Conservation (phyloP, 2,888 invertebrate genomes). For the Ariolimax columbianus region DNA sequence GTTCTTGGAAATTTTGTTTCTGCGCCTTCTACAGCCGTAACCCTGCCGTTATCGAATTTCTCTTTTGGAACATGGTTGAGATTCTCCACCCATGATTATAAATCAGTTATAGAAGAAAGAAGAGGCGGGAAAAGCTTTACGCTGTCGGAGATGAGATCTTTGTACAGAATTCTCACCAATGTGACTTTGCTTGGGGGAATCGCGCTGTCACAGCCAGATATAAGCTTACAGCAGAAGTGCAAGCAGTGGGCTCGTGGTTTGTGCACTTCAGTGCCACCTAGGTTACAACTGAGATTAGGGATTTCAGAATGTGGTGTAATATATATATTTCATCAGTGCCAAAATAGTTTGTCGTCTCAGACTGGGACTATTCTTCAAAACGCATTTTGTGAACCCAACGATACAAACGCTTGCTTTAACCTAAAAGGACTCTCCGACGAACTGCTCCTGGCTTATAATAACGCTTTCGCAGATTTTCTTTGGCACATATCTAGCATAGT, state of each 20-base stretch:
- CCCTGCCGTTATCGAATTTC: neutral
- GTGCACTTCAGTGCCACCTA: neutral
- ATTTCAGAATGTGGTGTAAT: slow-evolving; percentile 45
- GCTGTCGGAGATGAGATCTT: slow-evolving; percentile 27
- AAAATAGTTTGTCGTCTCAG: neutral
- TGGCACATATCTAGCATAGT: slow-evolving; percentile 45
- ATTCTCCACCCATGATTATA: neutral
- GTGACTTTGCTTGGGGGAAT: slow-evolving; percentile 47
- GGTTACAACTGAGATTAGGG: neutral
- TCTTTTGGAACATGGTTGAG: slow-evolving; percentile 52
- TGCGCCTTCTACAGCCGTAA: neutral
- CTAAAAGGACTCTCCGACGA: neutral
- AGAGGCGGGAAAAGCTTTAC: slow-evolving; percentile 5
- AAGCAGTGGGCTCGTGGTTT: slow-evolving; percentile 12
- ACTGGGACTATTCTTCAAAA: slow-evolving; percentile 28
- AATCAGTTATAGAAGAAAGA: neutral
- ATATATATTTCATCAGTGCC: slow-evolving; percentile 46
- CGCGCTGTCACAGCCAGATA: neutral
- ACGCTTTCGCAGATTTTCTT: slow-evolving; percentile 49
- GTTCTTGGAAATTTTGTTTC: slow-evolving; percentile 44
- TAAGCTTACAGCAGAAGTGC: neutral
- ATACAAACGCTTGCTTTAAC: slow-evolving; percentile 42
- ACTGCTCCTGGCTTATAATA: slow-evolving; percentile 46
- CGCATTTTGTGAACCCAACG: slow-evolving; percentile 37
- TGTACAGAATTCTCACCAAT: slow-evolving; percentile 47